phyloP scores from a whole-genome alignment of 2,888 invertebrate genomes.

The Nowickia ferox region DNA sequence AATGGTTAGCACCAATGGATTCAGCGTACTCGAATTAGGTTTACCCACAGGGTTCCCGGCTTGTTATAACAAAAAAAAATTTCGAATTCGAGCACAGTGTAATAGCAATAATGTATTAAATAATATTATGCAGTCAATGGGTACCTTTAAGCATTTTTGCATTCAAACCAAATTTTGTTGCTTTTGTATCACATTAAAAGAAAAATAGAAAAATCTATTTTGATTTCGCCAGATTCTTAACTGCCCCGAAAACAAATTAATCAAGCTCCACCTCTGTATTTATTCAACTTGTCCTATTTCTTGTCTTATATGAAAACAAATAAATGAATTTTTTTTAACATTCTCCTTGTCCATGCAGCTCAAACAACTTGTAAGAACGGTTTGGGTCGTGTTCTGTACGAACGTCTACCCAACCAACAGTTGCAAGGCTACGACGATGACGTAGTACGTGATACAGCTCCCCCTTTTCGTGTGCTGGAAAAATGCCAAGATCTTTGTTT shows the following conservation, averaged over 20 bases:
- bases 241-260: neutral
- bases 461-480: constrained; percentile 93
- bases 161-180: neutral
- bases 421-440: constrained; percentile 95
- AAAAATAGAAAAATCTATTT: neutral
- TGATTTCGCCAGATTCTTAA: neutral
- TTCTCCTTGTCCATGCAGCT: constrained; percentile 75
- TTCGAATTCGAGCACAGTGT: no score
- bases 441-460: constrained; percentile 92
- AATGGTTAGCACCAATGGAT: no score
- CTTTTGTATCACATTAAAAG: neutral
- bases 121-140: no score
- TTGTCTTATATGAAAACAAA: neutral
- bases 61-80: no score
- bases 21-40: no score
- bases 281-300: constrained; percentile 3
- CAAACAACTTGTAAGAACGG: constrained; percentile 97
- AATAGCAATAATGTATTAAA: no score
- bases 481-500: constrained; percentile 94
- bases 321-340: constrained; percentile 28
- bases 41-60: no score
- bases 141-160: no score
- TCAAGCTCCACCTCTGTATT: constrained; percentile 14
- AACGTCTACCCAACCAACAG: constrained; percentile 94
- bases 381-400: constrained; percentile 93